Evolutionary conservation across 2,888 invertebrate genomes (phyloP).

Genomic region (Melikaiella ostensackeni): DNA sequence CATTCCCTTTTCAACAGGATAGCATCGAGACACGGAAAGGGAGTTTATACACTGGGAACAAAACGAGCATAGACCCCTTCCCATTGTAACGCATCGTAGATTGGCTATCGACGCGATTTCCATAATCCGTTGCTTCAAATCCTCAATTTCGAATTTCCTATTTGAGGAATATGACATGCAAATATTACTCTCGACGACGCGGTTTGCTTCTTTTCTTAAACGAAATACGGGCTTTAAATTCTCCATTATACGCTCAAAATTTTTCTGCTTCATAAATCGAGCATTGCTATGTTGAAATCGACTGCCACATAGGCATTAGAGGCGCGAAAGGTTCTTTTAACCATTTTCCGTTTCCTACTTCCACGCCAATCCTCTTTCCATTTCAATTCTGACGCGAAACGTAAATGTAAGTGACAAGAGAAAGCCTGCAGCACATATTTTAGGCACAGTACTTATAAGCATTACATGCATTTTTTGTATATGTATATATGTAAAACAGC

Average conservation of each 20-base stretch:
- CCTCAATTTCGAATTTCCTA: background rate
- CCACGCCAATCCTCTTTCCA: too few relatives aligned
- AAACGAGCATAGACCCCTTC: background rate
- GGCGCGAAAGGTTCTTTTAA: background rate
- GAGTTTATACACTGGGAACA: background rate
- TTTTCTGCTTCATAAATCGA: constrained; percentile 3
- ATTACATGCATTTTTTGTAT: background rate
- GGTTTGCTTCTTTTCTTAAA: background rate
- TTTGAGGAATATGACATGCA: background rate
- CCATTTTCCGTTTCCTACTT: background rate
- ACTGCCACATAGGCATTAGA: background rate
- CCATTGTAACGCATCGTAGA: background rate
- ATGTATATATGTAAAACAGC: background rate
- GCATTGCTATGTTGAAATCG: constrained; percentile 4
- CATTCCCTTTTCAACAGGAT: background rate
- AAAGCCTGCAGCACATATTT: background rate
- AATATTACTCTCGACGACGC: background rate
- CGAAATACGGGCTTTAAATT: background rate
- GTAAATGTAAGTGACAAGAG: background rate
- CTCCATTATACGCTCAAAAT: background rate
- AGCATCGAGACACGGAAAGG: background rate
- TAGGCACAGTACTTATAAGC: background rate
- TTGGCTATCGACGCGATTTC: background rate
- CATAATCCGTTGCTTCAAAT: background rate
- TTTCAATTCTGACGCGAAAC: background rate